Evolutionary conservation across 2,888 invertebrate genomes (phyloP).

Genomic region (Bombylius discolor): DNA sequence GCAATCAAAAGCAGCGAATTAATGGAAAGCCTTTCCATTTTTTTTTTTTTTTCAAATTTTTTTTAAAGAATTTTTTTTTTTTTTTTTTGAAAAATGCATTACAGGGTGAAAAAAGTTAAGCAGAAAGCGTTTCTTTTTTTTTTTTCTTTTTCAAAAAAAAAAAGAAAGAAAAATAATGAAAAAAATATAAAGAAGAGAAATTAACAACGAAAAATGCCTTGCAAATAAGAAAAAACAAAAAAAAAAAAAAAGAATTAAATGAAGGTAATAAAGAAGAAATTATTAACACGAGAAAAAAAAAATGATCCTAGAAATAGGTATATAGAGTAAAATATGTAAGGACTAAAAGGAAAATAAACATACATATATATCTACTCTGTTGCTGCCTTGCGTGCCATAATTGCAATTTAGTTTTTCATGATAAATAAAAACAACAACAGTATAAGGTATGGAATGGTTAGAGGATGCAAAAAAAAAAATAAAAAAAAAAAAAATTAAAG

Average conservation of each 20-base stretch:
- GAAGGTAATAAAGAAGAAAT: constrained; percentile 8
- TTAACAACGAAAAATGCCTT: too few species aligned
- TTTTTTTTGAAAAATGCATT: too few species aligned
- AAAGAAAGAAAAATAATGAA: too few species aligned
- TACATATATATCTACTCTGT: neutral
- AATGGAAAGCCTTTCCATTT: too few species aligned
- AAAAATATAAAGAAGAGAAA: too few species aligned
- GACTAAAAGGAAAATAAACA: neutral
- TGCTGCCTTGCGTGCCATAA: constrained; percentile 8
- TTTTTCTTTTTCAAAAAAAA: too few species aligned
- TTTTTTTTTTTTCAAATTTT: too few species aligned
- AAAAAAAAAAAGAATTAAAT: neutral
- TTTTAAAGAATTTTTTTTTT: too few species aligned
- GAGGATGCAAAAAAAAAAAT: neutral
- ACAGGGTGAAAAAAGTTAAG: too few species aligned
- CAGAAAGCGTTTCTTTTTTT: too few species aligned
- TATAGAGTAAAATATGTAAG: neutral
- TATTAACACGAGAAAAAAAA: constrained; percentile 6
- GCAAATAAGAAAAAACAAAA: neutral
- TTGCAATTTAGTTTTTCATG: neutral
- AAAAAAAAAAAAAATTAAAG: neutral
- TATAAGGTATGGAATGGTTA: too few species aligned
- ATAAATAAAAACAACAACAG: neutral
- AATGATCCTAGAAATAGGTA: neutral
- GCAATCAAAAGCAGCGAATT: too few species aligned